Conservation (phyloP, 2,113 vertebrate genomes). For the Phaethornis superciliosus region DNA sequence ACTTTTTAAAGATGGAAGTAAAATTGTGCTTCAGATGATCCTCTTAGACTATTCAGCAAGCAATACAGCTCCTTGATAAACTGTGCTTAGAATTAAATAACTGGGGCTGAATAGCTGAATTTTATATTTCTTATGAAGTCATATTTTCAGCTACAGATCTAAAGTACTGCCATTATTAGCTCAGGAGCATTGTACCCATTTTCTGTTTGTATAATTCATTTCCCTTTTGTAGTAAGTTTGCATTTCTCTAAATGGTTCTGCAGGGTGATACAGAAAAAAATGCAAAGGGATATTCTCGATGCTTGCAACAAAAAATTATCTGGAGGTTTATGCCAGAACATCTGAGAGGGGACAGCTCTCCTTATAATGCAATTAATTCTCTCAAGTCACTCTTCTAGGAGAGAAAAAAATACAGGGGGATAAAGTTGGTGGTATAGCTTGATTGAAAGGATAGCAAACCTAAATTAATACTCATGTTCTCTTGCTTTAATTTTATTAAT, state of each 20-base stretch:
- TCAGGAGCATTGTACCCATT: not conserved
- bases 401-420: not conserved
- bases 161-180: slow-evolving; percentile 3
- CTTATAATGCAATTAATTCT: not conserved
- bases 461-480: not conserved
- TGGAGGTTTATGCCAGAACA: not conserved
- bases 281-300: not conserved
- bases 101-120: not conserved
- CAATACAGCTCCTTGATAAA: not conserved
- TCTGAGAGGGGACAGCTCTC: not conserved
- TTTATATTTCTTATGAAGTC: not conserved
- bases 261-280: not conserved
- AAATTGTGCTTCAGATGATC: not conserved
- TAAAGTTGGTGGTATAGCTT: not conserved
- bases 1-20: not conserved
- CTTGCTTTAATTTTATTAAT: not conserved
- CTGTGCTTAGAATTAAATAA: not conserved
- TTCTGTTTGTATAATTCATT: slow-evolving; percentile 8
- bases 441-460: not conserved
- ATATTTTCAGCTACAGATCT: slow-evolving; percentile 34
- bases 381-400: not conserved
- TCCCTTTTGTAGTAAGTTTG: not conserved
- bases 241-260: not conserved
- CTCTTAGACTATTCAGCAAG: not conserved
- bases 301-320: not conserved